phyloP scores from a whole-genome alignment of 2,797 vertebrate genomes.

The Mus minutoides region DNA sequence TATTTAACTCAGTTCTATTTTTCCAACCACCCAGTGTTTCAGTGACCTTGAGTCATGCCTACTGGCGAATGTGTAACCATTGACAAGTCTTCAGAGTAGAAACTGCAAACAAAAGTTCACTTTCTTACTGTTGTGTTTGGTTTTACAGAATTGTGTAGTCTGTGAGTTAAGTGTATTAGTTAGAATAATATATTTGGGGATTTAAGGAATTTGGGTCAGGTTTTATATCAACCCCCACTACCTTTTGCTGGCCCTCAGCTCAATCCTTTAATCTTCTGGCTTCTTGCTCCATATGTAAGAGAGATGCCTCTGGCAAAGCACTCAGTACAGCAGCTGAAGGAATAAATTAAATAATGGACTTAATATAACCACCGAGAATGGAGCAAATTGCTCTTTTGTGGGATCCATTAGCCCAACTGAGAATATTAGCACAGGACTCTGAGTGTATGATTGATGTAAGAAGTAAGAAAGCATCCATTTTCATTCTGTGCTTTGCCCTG shows the following conservation, averaged over 20 bases:
- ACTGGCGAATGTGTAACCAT: slow-evolving; percentile 39
- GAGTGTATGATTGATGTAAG: slow-evolving; percentile 19
- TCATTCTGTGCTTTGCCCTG: slow-evolving; percentile 51
- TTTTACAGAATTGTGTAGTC: slow-evolving; percentile 50
- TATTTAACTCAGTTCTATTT: slow-evolving; percentile 64
- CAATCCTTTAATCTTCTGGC: slow-evolving; percentile 77
- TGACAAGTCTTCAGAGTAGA: slow-evolving; percentile 54
- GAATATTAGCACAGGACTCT: slow-evolving; percentile 66
- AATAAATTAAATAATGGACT: slow-evolving; percentile 78
- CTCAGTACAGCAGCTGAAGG: slow-evolving; percentile 65
- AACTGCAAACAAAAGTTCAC: slow-evolving; percentile 52
- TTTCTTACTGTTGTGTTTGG: not conserved
- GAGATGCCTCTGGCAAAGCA: slow-evolving; percentile 73
- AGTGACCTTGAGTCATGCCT: slow-evolving; percentile 58
- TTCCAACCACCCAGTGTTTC: slow-evolving; percentile 45
- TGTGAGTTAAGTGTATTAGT: slow-evolving; percentile 64
- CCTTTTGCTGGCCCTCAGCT: slow-evolving; percentile 66
- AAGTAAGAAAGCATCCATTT: slow-evolving; percentile 44
- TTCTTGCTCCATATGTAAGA: slow-evolving; percentile 62
- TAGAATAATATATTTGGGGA: slow-evolving; percentile 70
- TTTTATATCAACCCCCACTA: slow-evolving; percentile 46
- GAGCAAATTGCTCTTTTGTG: slow-evolving; percentile 74
- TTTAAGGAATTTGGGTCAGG: slow-evolving; percentile 68
- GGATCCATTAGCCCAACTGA: slow-evolving; percentile 73
- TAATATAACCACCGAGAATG: slow-evolving; percentile 62